phyloP scores from a whole-genome alignment of 2,113 vertebrate species.

The Oryzias javanicus region DNA sequence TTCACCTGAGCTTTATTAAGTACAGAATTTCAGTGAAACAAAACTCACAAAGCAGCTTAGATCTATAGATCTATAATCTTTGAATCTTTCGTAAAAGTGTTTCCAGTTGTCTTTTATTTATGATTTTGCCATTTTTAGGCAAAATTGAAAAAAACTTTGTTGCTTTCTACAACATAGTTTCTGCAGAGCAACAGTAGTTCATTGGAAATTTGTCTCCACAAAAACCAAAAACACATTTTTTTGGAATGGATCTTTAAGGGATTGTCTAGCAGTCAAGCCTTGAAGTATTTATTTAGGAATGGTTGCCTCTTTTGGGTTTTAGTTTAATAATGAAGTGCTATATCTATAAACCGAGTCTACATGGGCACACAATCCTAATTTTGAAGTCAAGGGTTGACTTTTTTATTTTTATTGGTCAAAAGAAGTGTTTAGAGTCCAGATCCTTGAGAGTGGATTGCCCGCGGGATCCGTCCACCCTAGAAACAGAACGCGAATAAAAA shows the following conservation, averaged over 20 bases:
- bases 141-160: no score
- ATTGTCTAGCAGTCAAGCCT: no score
- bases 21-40: slow-evolving; percentile 58
- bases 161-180: no score
- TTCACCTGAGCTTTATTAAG: slow-evolving; percentile 66
- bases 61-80: slow-evolving; percentile 34
- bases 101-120: no score
- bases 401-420: slow-evolving; percentile 29
- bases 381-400: slow-evolving; percentile 34
- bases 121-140: no score
- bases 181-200: no score
- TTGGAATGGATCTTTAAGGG: no score
- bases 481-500: slow-evolving; percentile 37
- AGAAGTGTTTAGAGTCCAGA: slow-evolving; percentile 22
- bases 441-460: slow-evolving; percentile 13
- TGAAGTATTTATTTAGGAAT: no score
- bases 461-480: slow-evolving; percentile 31
- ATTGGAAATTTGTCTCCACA: not conserved
- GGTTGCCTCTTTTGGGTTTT: slow-evolving; percentile 4
- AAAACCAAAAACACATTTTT: not conserved
- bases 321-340: slow-evolving; percentile 19
- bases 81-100: no score
- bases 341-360: slow-evolving; percentile 13
- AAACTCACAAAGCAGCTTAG: slow-evolving; percentile 53
- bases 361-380: slow-evolving; percentile 19